phyloP scores from a whole-genome alignment of 1,140 invertebrate genomes.

The Forficula auricularia region DNA sequence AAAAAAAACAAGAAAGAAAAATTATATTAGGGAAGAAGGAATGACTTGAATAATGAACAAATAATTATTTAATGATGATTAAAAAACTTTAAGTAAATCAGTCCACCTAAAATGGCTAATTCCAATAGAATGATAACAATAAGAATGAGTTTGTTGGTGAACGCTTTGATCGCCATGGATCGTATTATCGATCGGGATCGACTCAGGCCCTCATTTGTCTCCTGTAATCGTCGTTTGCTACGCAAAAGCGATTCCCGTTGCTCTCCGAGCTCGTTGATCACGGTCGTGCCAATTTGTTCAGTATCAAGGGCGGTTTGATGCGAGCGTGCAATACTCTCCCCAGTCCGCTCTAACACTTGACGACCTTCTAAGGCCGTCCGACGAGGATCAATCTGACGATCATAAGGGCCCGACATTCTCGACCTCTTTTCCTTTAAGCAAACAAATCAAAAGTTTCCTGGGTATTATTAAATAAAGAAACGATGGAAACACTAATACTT shows the following conservation, averaged over 20 bases:
- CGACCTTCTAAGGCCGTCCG: slow-evolving; percentile 35
- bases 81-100: slow-evolving; percentile 41
- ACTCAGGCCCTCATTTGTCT: slow-evolving; percentile 41
- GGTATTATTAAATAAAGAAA: too few species aligned
- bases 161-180: slow-evolving; percentile 38
- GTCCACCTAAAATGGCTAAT: slow-evolving; percentile 34
- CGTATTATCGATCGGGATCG: slow-evolving; percentile 38
- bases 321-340: slow-evolving; percentile 45
- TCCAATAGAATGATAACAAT: slow-evolving; percentile 47
- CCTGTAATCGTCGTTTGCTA: slow-evolving; percentile 36
- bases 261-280: slow-evolving; percentile 42
- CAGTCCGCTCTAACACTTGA: slow-evolving; percentile 39
- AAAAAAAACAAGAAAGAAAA: too few species aligned
- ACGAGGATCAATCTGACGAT: slow-evolving; percentile 33
- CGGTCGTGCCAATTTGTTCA: slow-evolving; percentile 57
- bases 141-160: slow-evolving; percentile 49
- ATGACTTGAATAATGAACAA: neutral
- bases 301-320: slow-evolving; percentile 58
- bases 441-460: too few species aligned
- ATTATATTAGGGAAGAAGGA: too few species aligned
- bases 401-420: slow-evolving; percentile 6
- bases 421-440: too few species aligned
- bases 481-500: too few species aligned
- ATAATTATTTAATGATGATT: slow-evolving; percentile 14
- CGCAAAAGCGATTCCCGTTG: slow-evolving; percentile 43